Evolutionary conservation across 23 tunicate species (phyloP), one percentile per base, ranked within the genome.

Genomic region (Styela plicata): DNA sequence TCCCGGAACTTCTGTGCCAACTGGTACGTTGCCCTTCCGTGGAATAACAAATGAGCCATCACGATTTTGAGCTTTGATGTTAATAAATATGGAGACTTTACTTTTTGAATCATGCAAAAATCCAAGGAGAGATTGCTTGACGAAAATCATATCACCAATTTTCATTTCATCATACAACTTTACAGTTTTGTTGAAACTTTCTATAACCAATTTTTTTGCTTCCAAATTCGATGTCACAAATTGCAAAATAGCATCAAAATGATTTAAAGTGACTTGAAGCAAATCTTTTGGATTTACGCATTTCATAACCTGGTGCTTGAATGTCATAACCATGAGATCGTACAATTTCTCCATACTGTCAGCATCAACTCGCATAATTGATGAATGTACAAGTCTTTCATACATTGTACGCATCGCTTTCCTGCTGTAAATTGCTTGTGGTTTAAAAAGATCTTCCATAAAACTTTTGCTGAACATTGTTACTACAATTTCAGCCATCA

Each of bases 301-400:
- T 24, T 85, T 73, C 2, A 86, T 63, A 35, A 80, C 57, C 63
- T 93, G 93, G 34, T 93, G 82, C 31, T 93, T 93, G 24, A 87
- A 92, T 31, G 98, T 85, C 98, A 93, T 93, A 20, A 93, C 67
- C 98, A 93, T 93, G 63, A 93, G 53, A 52, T 93, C 98, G 75
- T 69, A 93, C 30, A 93, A 69, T 35, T 88, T 93, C 24, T 88
- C 93, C 98, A 93, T 93, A 52, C 93, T 88, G 33, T 87, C 98
- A 10, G 83, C 63, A 32, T 88, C 86, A 29, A 93, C 87, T 65
- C 79, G 85, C 93, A 93, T 93, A 17, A 88, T 88, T 5, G 98
- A 93, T 24, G 89, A 80, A 61, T 93, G 92, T 24, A 93, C 90
- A 28, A 93, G 75, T 36, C 75, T 88, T 10, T 62, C 61, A 75